Conservation (phyloP, 2,797 vertebrate genomes). For the Lemur catta region DNA sequence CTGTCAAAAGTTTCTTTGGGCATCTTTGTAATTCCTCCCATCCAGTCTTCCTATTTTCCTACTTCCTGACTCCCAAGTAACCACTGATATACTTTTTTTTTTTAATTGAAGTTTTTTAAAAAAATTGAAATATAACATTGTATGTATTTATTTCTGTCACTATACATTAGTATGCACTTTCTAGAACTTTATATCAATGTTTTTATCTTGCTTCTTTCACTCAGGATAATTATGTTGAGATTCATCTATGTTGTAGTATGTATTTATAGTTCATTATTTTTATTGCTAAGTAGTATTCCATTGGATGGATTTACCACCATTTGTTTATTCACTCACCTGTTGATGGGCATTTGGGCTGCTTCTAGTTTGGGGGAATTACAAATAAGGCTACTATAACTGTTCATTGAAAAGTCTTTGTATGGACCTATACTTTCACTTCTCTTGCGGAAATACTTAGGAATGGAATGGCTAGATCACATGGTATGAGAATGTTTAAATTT, state of each 20-base stretch:
- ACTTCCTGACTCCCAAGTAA: background rate
- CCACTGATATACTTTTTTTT: background rate
- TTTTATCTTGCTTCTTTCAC: background rate
- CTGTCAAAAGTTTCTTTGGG: background rate
- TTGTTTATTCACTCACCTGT: background rate
- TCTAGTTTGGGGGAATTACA: background rate
- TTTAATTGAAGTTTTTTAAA: background rate
- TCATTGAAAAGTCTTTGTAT: background rate
- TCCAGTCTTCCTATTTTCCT: background rate
- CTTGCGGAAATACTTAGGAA: background rate
- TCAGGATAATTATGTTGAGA: background rate
- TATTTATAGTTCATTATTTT: background rate
- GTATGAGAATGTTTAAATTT: background rate
- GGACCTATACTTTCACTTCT: background rate
- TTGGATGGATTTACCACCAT: background rate
- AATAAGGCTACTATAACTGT: background rate
- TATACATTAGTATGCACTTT: background rate
- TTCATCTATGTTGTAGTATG: background rate
- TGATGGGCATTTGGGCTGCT: background rate
- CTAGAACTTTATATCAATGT: background rate
- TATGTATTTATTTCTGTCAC: background rate
- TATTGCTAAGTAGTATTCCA: background rate
- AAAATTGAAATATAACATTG: background rate
- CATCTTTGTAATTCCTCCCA: background rate
- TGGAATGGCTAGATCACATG: background rate